Conservation (phyloP, 2,888 invertebrate species). For the Drosophila flavopinicola region DNA sequence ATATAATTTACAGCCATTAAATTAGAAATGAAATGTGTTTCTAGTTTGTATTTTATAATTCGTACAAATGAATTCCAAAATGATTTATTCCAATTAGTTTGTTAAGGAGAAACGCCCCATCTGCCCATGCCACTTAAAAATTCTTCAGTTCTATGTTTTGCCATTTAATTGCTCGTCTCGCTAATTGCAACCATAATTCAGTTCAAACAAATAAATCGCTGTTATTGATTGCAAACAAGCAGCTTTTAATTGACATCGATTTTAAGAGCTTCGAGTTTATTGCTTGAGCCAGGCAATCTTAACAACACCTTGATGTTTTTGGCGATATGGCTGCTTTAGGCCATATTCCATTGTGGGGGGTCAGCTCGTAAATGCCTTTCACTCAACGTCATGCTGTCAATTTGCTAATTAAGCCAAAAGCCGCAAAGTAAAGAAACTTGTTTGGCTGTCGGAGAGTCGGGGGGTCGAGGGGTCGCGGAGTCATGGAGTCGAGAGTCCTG, state of each 20-base stretch:
- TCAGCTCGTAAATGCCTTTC: constrained; percentile 38
- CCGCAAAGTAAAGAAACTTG: constrained; percentile 54
- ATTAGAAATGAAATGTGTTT: too few relatives aligned
- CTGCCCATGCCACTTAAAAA: too few relatives aligned
- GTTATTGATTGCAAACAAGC: background rate
- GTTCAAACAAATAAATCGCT: background rate
- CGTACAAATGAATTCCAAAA: too few relatives aligned
- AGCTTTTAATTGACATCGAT: constrained; percentile 11
- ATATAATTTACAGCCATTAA: too few relatives aligned
- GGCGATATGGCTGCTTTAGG: constrained; percentile 19
- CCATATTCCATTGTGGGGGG: background rate
- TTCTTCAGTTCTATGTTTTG: too few relatives aligned
- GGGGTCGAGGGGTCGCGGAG: background rate
- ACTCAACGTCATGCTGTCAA: constrained; percentile 62
- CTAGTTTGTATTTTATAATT: too few relatives aligned
- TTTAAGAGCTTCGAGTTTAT: constrained; percentile 2
- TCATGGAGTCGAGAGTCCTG: too few relatives aligned
- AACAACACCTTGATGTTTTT: constrained; percentile 29
- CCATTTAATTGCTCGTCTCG: too few relatives aligned
- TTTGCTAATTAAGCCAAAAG: constrained; percentile 64
- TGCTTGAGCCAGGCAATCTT: background rate
- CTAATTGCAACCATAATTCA: too few relatives aligned
- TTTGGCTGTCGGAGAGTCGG: constrained; percentile 1
- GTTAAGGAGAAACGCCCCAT: too few relatives aligned
- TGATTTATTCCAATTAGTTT: too few relatives aligned